Percentiles rank a stretch among this genome's conserved stretches.
phyloP scores from a whole-genome alignment of 2,888 invertebrate genomes.

The Macrophya alboannulata region DNA sequence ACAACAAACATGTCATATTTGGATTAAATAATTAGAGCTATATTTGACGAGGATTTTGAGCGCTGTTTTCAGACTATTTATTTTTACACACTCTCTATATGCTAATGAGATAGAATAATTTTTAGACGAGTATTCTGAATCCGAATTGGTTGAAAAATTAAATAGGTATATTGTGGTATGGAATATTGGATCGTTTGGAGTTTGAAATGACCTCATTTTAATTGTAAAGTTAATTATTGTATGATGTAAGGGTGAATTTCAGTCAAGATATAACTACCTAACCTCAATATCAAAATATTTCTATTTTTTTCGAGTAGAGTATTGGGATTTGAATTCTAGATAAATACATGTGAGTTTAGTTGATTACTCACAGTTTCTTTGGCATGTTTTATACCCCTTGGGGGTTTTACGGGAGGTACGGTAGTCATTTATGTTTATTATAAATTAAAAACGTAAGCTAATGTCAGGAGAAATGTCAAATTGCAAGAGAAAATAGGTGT shows the following conservation, averaged over 20 bases:
- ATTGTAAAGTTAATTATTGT: not conserved
- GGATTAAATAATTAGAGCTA: not conserved
- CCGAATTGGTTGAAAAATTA: not conserved
- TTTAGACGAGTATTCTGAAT: not conserved
- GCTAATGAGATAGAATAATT: not conserved
- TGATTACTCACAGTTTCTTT: slow-evolving; percentile 90
- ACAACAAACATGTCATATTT: slow-evolving; percentile 1
- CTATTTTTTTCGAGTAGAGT: not conserved
- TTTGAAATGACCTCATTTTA: not conserved
- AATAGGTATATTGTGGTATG: not conserved
- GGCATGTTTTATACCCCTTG: slow-evolving; percentile 91
- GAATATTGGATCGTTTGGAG: not conserved
- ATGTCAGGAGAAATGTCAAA: slow-evolving; percentile 57
- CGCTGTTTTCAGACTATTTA: not conserved
- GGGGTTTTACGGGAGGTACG: slow-evolving; percentile 92
- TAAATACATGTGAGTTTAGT: not conserved
- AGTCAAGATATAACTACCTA: not conserved
- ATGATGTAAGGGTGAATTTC: not conserved
- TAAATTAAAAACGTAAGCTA: slow-evolving; percentile 50
- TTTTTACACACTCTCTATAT: not conserved
- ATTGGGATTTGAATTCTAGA: not conserved
- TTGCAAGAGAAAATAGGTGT: slow-evolving; percentile 41
- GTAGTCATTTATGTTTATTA: slow-evolving; percentile 82
- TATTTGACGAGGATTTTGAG: not conserved
- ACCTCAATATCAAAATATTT: slow-evolving; percentile 48